Evolutionary conservation across 2,113 vertebrate genomes (phyloP), one percentile per base, ranked within the genome.

Genomic region (Columba janthina): DNA sequence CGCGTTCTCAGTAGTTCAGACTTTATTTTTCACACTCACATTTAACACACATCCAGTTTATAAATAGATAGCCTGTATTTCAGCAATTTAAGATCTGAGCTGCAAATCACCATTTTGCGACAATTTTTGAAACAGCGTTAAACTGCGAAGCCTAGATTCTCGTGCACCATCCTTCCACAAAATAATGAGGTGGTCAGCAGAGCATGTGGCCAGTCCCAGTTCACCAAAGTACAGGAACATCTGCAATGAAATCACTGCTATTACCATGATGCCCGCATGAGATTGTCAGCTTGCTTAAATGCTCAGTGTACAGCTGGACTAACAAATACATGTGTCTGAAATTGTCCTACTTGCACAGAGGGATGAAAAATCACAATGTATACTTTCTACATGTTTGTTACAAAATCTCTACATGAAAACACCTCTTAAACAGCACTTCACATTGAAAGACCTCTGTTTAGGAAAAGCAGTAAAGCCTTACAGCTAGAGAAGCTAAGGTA

Each of bases 151-250:
- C 74, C 97, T 98, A 22, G 99, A 99, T 97, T 99, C 98, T 79
- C 96, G 94, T 80, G 99, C 98, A 62, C 99, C 99, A 73, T 99
- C 98, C 97, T 99, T 99, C 99, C 99, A 99, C 96, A 99, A 95
- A 85, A 99, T 99, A 88, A 99, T 97, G 87, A 99, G 98, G 89
- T 99, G 99, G 97, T 99, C 99, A 5, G 99, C 97, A 65, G 99
- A 99, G 88, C 99, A 99, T 0, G 99, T 99, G 91, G 99, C 98
- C 96, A 99, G 80, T 44, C 98, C 98, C 50, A 98, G 98, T 75
- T 99, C 98, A 94, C 97, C 95, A 67, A 99, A 99, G 95, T 98
- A 98, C 44, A 99, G 82, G 82, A 99, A 99, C 99, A 99, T 99
- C 99, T 99, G 98, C 38, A 96, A 95, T 56, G 46, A 97, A 97